These are phyloP conservation scores for Butorides virescens DNA, from an alignment of 2,113 vertebrate species.

Conservation along the genomic window DNA sequence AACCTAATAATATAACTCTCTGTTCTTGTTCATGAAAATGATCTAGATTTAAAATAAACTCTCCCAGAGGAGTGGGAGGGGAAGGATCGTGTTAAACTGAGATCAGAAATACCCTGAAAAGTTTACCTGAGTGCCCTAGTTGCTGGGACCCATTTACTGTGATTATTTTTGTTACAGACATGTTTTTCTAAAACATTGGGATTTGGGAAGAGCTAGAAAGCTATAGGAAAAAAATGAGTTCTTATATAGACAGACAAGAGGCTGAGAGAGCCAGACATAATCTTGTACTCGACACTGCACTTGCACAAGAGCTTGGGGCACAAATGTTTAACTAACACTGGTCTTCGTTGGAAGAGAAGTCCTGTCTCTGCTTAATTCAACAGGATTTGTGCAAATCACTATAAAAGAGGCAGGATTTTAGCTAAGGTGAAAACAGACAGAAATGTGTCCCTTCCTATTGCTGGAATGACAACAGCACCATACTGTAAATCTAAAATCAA, in stretches of 20 bases:
- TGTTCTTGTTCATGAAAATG: not conserved
- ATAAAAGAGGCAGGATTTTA: not conserved
- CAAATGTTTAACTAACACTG: not conserved
- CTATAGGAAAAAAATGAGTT: not conserved
- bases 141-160: not conserved
- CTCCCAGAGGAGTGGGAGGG: not conserved
- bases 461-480: not conserved
- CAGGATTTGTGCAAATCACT: not conserved
- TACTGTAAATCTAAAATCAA: not conserved
- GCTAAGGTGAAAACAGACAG: not conserved
- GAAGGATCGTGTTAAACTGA: conserved; percentile 3
- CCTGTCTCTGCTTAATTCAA: not conserved
- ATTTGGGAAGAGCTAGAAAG: not conserved
- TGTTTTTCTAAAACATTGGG: not conserved
- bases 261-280: not conserved
- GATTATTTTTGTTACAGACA: not conserved
- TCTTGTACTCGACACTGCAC: not conserved
- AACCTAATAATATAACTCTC: not conserved
- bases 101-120: not conserved
- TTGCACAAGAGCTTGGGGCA: not conserved
- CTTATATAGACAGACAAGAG: not conserved
- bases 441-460: not conserved
- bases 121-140: not conserved
- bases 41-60: conserved; percentile 50
- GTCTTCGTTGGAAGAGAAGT: not conserved